These are phyloP conservation scores for Onchidella celtica DNA, from an alignment of 2,888 invertebrate species.

Conservation along the genomic window DNA sequence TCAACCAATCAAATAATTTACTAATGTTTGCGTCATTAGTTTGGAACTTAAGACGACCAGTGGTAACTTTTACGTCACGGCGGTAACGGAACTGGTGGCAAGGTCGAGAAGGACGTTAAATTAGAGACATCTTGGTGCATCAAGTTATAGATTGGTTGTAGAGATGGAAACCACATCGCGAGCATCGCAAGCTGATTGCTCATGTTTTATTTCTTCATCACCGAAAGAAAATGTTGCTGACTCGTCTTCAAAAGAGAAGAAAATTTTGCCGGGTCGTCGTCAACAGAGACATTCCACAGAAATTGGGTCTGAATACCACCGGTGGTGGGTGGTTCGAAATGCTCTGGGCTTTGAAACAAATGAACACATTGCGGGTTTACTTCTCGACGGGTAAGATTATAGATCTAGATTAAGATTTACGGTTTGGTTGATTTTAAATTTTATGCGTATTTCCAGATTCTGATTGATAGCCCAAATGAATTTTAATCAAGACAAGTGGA, in stretches of 20 bases:
- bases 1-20: conserved; percentile 25
- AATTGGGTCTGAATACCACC: conserved; percentile 43
- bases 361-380: conserved; percentile 44
- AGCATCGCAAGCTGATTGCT: neutral
- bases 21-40: conserved; percentile 20
- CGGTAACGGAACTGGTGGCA: neutral
- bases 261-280: conserved; percentile 35
- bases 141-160: neutral
- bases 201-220: neutral
- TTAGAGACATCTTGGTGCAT: neutral
- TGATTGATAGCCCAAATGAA: too few relatives aligned
- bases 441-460: too few relatives aligned
- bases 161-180: neutral
- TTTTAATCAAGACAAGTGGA: too few relatives aligned
- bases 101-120: neutral
- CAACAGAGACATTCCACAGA: conserved; percentile 49
- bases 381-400: conserved; percentile 44
- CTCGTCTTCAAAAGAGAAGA: conserved; percentile 34
- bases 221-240: neutral
- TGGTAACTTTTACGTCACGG: neutral
- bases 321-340: conserved; percentile 45
- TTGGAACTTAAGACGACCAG: conserved; percentile 20
- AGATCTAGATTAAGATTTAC: too few relatives aligned
- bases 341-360: conserved; percentile 46
- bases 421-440: too few relatives aligned